Evolutionary conservation across 2,113 vertebrate genomes (phyloP).

Genomic region (Neopipo cinnamomea): DNA sequence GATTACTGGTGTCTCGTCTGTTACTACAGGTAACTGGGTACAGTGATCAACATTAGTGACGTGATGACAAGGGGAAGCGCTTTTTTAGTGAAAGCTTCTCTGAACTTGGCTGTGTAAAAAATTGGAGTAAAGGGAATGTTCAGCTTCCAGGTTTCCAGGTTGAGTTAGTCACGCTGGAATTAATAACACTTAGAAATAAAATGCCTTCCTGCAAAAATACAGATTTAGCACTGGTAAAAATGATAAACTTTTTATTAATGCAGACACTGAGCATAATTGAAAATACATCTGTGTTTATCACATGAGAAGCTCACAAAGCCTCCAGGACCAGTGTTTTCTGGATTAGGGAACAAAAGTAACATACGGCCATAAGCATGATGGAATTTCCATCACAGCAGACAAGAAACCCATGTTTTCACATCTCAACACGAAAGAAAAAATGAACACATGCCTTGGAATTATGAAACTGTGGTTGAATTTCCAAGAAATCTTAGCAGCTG

Average conservation of each 20-base stretch:
- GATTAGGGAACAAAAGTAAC: neutral
- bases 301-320: neutral
- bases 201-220: neutral
- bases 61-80: neutral
- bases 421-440: neutral
- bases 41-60: neutral
- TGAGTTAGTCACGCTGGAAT: constrained; percentile 18
- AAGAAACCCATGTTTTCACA: constrained; percentile 40
- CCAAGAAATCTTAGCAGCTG: constrained; percentile 54
- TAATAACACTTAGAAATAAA: neutral
- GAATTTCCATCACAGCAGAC: constrained; percentile 39
- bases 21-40: constrained; percentile 20
- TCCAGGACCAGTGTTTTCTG: neutral
- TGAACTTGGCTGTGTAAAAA: neutral
- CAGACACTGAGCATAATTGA: neutral
- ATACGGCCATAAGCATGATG: rapidly evolving
- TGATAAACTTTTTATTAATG: neutral
- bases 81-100: neutral
- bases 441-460: constrained; percentile 19
- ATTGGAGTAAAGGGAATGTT: neutral
- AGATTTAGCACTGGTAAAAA: neutral
- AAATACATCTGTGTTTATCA: neutral
- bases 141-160: constrained; percentile 36
- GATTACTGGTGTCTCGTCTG: neutral
- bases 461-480: constrained; percentile 54